Evolutionary conservation across 2,797 vertebrate species (phyloP).

Genomic region (Xenopus petersii): DNA sequence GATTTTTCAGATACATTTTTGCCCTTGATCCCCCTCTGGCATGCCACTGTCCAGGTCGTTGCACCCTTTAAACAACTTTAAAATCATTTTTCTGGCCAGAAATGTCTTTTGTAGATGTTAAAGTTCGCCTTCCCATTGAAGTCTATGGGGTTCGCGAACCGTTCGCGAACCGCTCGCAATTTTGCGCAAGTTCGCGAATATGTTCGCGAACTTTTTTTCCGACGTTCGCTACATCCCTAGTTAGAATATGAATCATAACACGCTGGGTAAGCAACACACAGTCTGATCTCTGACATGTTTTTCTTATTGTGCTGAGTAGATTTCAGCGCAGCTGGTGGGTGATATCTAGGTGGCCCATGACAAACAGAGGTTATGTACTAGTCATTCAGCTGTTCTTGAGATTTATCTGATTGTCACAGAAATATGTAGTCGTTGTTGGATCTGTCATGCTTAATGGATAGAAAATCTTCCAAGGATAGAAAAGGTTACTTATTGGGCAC

Average conservation of each 20-base stretch:
- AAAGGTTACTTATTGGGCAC: background rate
- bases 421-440: slow-evolving; percentile 31
- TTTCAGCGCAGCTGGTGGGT: slow-evolving; percentile 22
- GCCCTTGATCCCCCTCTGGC: no score
- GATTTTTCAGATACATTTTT: no score
- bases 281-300: slow-evolving; percentile 40
- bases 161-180: no score
- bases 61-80: no score
- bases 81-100: no score
- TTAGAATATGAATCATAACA: background rate
- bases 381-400: slow-evolving; percentile 39
- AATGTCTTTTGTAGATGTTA: no score
- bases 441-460: slow-evolving; percentile 21
- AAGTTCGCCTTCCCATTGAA: no score
- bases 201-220: no score
- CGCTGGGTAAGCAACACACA: background rate
- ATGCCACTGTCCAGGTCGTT: no score
- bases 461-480: slow-evolving; percentile 3
- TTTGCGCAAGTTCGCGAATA: no score
- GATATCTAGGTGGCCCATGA: slow-evolving; percentile 10
- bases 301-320: slow-evolving; percentile 19
- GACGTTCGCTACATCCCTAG: no score
- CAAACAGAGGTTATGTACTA: slow-evolving; percentile 23
- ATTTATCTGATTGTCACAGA: slow-evolving; percentile 37
- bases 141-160: no score